Evolutionary conservation across 2,888 invertebrate genomes (phyloP), one percentile per base, ranked within the genome.

Genomic region (Epirrhoe alternata): DNA sequence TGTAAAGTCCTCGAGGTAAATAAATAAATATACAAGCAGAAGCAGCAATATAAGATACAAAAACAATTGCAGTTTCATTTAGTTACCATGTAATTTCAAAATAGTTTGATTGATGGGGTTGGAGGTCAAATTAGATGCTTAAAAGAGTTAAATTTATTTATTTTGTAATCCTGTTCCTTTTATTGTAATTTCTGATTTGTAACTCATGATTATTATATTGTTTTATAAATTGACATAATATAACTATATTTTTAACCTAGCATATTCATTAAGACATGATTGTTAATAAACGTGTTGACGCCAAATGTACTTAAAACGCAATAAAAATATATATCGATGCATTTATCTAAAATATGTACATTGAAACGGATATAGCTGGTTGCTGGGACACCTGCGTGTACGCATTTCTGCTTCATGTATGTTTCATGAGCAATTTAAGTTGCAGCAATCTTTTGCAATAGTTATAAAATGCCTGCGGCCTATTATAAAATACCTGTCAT

Each of bases 391-490:
- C 85, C 85, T 85, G 86, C 78, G 75, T 70, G 72, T 66, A 62
- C 75, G 79, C 78, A 79, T 79, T 80, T 78, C 73, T 75, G 66
- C 66, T 56, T 65, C 77, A 84, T 86, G 80, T 76, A 82, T 86
- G 73, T 85, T 86, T 85, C 81, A 88, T 86, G 80, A 83, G 80
- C 84, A 85, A 88, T 88, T 86, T 84, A 78, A 71, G 72, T 80
- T 74, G 78, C 76, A 77, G 77, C 79, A 81, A 80, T 81, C 75
- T 72, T 70, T 78, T 76, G 72, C 77, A 83, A 84, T 80, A 75
- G 73, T 77, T 82, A 74, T 80, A 72, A 81, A 80, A 83, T 83
- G 76, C 78, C 77, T 76, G 58, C 33, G 17, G 38, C 56, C 17
- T 53, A 59, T 64, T 63, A 75, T 65, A 59, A 74, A 80, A 77